These are phyloP conservation scores for Chymomyza amoena DNA, from an alignment of 2,888 invertebrate species.

Conservation along the genomic window DNA sequence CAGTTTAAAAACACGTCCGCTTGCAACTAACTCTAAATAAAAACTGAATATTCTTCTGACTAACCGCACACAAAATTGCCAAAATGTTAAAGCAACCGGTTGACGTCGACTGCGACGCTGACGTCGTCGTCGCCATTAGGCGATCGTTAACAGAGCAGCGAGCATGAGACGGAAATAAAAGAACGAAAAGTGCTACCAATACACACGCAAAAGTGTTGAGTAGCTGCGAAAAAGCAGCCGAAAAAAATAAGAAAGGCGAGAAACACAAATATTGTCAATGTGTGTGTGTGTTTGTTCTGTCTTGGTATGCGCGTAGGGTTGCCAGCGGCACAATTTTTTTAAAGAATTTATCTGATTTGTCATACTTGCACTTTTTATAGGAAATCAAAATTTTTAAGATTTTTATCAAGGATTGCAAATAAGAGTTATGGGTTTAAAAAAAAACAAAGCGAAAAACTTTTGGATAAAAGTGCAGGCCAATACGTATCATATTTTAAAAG, in stretches of 20 bases:
- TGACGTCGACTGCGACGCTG: constrained; percentile 6
- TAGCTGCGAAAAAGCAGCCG: constrained; percentile 25
- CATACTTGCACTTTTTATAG: no score
- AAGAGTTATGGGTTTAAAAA: no score
- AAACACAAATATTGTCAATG: not conserved
- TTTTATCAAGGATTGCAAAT: no score
- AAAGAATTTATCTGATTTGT: no score
- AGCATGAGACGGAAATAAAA: constrained; percentile 58
- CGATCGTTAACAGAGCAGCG: constrained; percentile 28
- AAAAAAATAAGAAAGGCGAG: not conserved
- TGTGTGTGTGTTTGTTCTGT: not conserved
- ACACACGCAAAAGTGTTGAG: constrained; percentile 11
- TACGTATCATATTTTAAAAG: no score
- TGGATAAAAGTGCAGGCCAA: no score
- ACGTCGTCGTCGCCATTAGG: constrained; percentile 13
- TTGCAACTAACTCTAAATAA: constrained; percentile 77
- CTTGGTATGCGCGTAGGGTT: not conserved
- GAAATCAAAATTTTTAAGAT: no score
- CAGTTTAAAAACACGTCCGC: constrained; percentile 77
- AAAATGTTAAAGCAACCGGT: constrained; percentile 44
- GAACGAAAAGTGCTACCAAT: constrained; percentile 49
- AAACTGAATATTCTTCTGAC: constrained; percentile 64
- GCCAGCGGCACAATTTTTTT: no score
- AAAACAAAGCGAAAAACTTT: no score
- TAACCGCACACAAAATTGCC: constrained; percentile 51